Conservation (phyloP, 2,113 vertebrate species). For the Neoarius graeffei region DNA sequence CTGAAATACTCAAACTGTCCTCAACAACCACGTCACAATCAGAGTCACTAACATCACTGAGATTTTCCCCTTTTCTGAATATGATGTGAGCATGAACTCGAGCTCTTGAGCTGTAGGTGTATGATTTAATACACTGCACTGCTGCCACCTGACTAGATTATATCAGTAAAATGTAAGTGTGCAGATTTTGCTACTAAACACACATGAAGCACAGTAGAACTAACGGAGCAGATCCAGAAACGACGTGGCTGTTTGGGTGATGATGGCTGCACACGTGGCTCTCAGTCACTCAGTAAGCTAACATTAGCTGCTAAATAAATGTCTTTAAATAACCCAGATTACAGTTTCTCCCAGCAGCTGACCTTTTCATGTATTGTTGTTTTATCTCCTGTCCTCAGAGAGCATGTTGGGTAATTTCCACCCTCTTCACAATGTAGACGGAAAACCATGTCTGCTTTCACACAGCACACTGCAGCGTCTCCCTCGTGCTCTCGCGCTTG, state of each 20-base stretch:
- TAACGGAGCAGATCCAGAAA: background rate
- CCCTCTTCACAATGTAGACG: conserved; percentile 35
- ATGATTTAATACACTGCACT: background rate
- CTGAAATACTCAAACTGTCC: background rate
- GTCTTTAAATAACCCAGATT: conserved; percentile 11
- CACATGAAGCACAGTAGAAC: background rate
- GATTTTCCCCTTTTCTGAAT: background rate
- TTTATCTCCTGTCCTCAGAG: conserved; percentile 51
- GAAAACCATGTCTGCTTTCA: conserved; percentile 53
- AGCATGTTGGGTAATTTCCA: conserved; percentile 41
- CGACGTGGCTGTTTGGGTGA: background rate
- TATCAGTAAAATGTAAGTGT: background rate
- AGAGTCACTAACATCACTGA: background rate
- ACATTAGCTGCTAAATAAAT: conserved; percentile 2
- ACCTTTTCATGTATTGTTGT: conserved; percentile 43
- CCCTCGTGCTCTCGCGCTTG: conserved; percentile 63
- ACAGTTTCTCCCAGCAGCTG: conserved; percentile 7
- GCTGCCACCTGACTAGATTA: background rate
- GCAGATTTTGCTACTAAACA: background rate
- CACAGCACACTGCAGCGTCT: conserved; percentile 45
- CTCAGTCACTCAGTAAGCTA: background rate
- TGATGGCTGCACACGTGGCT: background rate
- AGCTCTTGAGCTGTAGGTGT: background rate
- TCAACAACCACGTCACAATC: background rate
- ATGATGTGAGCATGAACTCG: background rate